Percentiles rank a stretch among this genome's conserved stretches.
These are phyloP conservation scores for Todus mexicanus DNA, from an alignment of 2,797 vertebrate genomes.

Conservation along the genomic window DNA sequence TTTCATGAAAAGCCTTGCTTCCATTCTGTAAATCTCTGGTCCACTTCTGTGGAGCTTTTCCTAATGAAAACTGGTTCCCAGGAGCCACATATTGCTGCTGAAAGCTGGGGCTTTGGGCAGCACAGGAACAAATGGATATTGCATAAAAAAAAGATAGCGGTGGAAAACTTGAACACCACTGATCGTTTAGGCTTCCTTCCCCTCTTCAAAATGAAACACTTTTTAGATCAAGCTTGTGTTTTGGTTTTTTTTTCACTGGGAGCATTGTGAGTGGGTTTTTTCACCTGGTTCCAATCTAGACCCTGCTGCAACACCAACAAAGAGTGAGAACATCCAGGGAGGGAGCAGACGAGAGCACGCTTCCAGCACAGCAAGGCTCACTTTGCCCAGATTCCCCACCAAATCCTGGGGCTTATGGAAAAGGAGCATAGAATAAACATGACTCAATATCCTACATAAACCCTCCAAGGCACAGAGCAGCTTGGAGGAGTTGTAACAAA, in stretches of 20 bases:
- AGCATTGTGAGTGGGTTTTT: neutral
- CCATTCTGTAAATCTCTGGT: neutral
- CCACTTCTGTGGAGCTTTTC: neutral
- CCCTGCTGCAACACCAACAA: neutral
- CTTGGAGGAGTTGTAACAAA: neutral
- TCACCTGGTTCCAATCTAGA: conserved; percentile 57
- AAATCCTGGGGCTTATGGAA: neutral
- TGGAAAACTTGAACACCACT: neutral
- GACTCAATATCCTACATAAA: neutral
- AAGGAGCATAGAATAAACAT: neutral
- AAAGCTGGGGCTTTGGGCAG: neutral
- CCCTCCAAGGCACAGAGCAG: neutral
- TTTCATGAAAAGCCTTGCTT: neutral
- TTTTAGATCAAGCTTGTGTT: neutral
- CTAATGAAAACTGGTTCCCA: neutral
- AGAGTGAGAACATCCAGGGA: neutral
- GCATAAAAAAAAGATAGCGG: conserved; percentile 2
- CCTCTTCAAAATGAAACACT: conserved; percentile 63
- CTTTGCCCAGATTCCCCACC: neutral
- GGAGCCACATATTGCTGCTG: neutral
- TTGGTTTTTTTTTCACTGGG: neutral
- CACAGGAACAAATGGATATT: neutral
- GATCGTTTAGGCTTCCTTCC: conserved; percentile 37
- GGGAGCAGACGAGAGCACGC: fast-evolving
- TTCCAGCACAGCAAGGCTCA: neutral